Evolutionary conservation across 2,797 vertebrate genomes (phyloP).

Genomic region (Taenioides sp.): DNA sequence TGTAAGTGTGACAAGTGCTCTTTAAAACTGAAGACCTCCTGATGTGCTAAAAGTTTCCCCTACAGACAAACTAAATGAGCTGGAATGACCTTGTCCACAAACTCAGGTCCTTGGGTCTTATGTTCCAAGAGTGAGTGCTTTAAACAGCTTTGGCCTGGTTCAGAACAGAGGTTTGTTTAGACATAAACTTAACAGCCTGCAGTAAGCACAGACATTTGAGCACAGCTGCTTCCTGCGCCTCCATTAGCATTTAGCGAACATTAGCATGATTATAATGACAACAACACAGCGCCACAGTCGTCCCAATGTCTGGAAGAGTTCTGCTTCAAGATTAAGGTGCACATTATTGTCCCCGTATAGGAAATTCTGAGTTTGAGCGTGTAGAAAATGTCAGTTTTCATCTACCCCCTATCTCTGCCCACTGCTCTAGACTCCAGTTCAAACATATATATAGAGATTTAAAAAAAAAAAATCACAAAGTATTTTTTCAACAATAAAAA

Average conservation of each 20-base stretch:
- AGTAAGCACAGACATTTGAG: not conserved
- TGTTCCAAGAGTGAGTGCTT: not conserved
- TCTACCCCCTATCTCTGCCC: too few relatives aligned
- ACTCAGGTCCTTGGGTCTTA: not conserved
- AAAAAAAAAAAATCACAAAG: too few relatives aligned
- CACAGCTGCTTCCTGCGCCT: not conserved
- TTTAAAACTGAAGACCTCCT: not conserved
- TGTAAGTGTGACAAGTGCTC: too few relatives aligned
- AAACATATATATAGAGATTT: too few relatives aligned
- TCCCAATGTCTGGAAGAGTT: not conserved
- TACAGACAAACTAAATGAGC: not conserved
- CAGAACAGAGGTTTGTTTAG: not conserved
- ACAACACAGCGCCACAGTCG: not conserved
- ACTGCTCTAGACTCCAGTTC: too few relatives aligned
- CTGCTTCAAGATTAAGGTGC: not conserved
- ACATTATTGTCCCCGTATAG: not conserved
- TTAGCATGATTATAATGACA: not conserved
- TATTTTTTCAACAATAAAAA: too few relatives aligned
- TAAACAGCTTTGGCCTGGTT: not conserved
- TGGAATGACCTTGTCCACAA: not conserved
- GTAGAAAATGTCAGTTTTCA: too few relatives aligned
- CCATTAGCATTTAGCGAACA: constrained; percentile 2
- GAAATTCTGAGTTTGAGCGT: not conserved
- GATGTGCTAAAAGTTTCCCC: not conserved
- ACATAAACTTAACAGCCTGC: constrained; percentile 2